These are phyloP conservation scores for Syngnathus typhle DNA, from an alignment of 2,113 vertebrate genomes.

Conservation along the genomic window DNA sequence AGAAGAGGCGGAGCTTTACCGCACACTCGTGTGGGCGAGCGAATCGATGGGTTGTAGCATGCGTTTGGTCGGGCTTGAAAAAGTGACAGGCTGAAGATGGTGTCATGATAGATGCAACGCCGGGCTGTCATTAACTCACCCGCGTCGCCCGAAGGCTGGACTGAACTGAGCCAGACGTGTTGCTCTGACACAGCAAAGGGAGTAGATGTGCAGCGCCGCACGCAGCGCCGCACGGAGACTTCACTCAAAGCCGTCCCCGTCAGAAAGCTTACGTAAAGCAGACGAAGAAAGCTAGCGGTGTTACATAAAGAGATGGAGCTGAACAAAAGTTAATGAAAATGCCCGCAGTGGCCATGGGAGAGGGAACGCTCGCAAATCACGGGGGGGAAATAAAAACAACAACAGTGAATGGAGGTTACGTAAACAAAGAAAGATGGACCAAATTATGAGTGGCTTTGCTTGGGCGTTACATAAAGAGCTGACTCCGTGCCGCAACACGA, in stretches of 20 bases:
- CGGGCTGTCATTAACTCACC: slow-evolving; percentile 47
- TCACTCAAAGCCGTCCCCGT: too few species aligned
- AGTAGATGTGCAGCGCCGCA: slow-evolving; percentile 13
- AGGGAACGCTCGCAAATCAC: slow-evolving; percentile 24
- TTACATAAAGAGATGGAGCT: slow-evolving; percentile 68
- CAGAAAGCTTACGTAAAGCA: slow-evolving; percentile 62
- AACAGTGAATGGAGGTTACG: slow-evolving; percentile 57
- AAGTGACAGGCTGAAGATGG: too few species aligned
- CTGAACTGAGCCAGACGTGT: slow-evolving; percentile 37
- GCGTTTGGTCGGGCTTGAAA: too few species aligned
- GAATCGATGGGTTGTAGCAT: too few species aligned
- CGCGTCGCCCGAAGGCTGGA: slow-evolving; percentile 30
- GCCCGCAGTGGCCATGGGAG: slow-evolving; percentile 47
- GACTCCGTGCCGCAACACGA: slow-evolving; percentile 29
- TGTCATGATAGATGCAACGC: slow-evolving; percentile 54
- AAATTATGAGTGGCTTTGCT: slow-evolving; percentile 61
- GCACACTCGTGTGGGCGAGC: too few species aligned
- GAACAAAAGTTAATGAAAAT: slow-evolving; percentile 73
- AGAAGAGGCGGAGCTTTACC: too few species aligned
- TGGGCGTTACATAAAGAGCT: slow-evolving; percentile 63
- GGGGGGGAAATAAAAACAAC: slow-evolving; percentile 5
- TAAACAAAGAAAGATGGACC: slow-evolving; percentile 65
- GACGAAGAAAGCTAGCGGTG: slow-evolving; percentile 50
- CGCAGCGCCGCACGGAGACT: too few species aligned
- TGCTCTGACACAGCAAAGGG: slow-evolving; percentile 14